A percentile compares a stretch with the other conserved stretches of the same genome.
phyloP scores from a whole-genome alignment of 1,140 invertebrate genomes.

The Ceratoteleas bidentatus region DNA sequence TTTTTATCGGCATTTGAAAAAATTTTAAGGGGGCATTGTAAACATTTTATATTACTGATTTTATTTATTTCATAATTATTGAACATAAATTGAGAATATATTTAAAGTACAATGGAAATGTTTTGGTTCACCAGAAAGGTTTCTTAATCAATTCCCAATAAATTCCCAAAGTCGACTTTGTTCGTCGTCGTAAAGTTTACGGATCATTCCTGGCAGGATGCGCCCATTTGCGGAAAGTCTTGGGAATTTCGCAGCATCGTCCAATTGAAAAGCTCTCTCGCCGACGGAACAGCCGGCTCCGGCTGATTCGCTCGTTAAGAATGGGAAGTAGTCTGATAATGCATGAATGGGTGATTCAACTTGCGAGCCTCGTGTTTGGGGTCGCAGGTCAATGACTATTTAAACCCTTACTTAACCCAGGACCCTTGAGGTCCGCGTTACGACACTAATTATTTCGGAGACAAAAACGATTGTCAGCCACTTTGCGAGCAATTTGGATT shows the following conservation, averaged over 20 bases:
- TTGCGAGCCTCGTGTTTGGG: slow-evolving; percentile 66
- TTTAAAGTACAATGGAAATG: too few relatives aligned
- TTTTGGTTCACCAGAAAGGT: too few relatives aligned
- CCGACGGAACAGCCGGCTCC: slow-evolving; percentile 69
- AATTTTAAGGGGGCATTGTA: too few relatives aligned
- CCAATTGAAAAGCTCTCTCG: slow-evolving; percentile 65
- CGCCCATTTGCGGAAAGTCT: neutral
- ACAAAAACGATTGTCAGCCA: slow-evolving; percentile 62
- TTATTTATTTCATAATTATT: too few relatives aligned
- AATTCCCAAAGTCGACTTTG: too few relatives aligned
- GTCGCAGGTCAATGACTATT: slow-evolving; percentile 77
- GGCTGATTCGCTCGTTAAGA: slow-evolving; percentile 70
- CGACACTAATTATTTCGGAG: slow-evolving; percentile 51
- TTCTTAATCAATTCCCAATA: too few relatives aligned
- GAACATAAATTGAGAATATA: too few relatives aligned
- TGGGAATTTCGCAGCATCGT: slow-evolving; percentile 65
- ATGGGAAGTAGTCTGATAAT: slow-evolving; percentile 62
- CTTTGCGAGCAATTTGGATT: slow-evolving; percentile 32
- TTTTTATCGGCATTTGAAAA: too few relatives aligned
- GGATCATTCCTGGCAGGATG: too few relatives aligned
- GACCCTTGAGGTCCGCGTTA: slow-evolving; percentile 49
- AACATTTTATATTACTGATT: too few relatives aligned
- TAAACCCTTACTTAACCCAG: slow-evolving; percentile 66
- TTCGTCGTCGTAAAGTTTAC: neutral
- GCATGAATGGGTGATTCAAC: slow-evolving; percentile 76